Evolutionary conservation across 2,797 vertebrate genomes (phyloP), one percentile per base, ranked within the genome.

Genomic region (Lerista edwardsae): DNA sequence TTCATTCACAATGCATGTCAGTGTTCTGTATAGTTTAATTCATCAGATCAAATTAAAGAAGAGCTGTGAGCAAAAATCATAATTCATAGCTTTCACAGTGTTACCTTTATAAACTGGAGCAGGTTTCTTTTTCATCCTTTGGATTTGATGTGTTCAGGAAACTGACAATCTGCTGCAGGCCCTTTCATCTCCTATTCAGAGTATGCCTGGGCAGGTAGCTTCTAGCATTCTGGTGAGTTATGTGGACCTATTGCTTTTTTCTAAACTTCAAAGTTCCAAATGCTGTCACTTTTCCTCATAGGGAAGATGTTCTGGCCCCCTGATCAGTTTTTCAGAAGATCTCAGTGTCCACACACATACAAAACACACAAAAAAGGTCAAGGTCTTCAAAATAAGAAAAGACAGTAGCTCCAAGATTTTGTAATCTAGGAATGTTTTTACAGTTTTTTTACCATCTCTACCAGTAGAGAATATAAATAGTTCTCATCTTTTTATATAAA

Each of bases 171-270:
- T 77, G 41, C 79, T 79, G 80, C 59, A 86, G 90, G 85, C 29
- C 75, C 80, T 90, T 93, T 88, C 21, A 91, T 89, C 90, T 90
- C 79, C 84, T 59, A 85, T 87, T 86, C 91, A 90, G 88, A 86
- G 67, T 68, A 83, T 78, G 47, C 39, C 55, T 39, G 81, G 79
- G 75, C 83, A 80, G 44, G 67, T 61, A 84, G 59, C 73, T 29
- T 5, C 84, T 82, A 83, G 86, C 86, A 75, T 80, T 75, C 44
- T 76, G 6, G 47, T 86, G 73, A 57, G 61, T 73, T 65, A 82
- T 87, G 11, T 87, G 39, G 84, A 84, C 71, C 12, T 55, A 15
- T 55, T 55, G 14, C 51, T 55, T 55, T 55, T 44, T 55, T 55
- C 51, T 55, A 55, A 55, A 15, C 51, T 55, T 55, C 51, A 55